Percentiles rank a stretch among this genome's conserved stretches.
These are phyloP conservation scores for Ara ararauna DNA, from an alignment of 2,797 vertebrate genomes.

Conservation along the genomic window DNA sequence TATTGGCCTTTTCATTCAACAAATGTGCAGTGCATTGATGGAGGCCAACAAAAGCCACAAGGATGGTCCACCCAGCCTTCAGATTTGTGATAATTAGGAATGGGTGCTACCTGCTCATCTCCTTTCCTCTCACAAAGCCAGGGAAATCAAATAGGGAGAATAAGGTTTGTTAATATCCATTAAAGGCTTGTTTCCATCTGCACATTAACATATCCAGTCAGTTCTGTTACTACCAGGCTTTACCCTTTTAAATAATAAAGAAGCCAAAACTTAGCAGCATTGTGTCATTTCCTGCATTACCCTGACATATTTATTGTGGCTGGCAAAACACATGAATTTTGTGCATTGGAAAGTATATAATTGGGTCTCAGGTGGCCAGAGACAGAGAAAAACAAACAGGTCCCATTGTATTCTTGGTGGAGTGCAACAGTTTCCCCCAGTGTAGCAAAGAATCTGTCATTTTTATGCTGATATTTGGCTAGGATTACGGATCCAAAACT, in stretches of 20 bases:
- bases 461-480: not conserved
- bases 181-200: not conserved
- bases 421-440: not conserved
- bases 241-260: not conserved
- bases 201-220: rapidly evolving
- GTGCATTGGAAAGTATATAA: rapidly evolving
- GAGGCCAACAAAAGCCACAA: not conserved
- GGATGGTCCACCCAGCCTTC: not conserved
- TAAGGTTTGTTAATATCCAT: not conserved
- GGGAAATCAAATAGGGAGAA: not conserved
- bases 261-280: not conserved
- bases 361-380: not conserved
- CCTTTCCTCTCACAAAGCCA: not conserved
- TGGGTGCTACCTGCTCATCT: not conserved
- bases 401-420: not conserved
- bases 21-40: not conserved
- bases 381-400: not conserved
- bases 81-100: not conserved
- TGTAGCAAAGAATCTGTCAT: not conserved
- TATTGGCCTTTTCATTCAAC: not conserved
- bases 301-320: not conserved
- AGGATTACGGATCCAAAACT: not conserved
- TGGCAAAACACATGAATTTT: not conserved
- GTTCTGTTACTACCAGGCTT: not conserved
- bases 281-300: not conserved